Base-by-base conservation (phyloP, 2,113 vertebrate species). In the Rhinolophus ferrumequinum region DNA sequence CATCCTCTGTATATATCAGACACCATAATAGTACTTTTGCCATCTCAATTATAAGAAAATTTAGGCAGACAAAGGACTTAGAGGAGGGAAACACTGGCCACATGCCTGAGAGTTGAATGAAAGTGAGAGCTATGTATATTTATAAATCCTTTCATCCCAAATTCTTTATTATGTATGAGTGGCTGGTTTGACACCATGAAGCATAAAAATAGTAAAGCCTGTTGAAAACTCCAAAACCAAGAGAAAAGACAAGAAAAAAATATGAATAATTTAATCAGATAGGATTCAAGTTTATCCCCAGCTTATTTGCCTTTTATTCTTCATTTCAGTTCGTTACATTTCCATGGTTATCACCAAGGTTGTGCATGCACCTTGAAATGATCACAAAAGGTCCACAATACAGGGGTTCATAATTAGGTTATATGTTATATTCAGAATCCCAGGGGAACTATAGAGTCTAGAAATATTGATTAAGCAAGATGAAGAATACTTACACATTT, bases 351-450 rank as follows among this genome's bases (percentile, higher is more conserved):
- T 96, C 92, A 96, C 97, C 97, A 98, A 98, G 97, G 98, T 98
- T 98, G 97, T 97, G 96, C 98, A 99, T 99, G 99, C 99, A 99
- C 98, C 98, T 99, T 98, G 98, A 99, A 99, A 98, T 98, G 98
- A 98, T 98, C 99, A 99, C 99, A 99, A 98, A 99, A 99, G 98
- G 98, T 99, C 98, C 98, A 99, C 99, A 0, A 98, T 97, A 99
- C 98, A 99, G 97, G 98, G 94, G 98, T 98, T 98, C 97, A 98
- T 98, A 99, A 98, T 97, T 98, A 98, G 98, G 98, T 97, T 97
- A 97, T 91, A 96, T 98, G 96, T 98, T 98, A 98, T 98, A 99
- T 97, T 98, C 24, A 93, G 98, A 98, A 98, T 98, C 98, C 96
- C 98, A 98, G 98, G 97, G 98, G 98, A 98, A 98, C 98, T 98